Evolutionary conservation across 2,888 invertebrate genomes (phyloP).

Genomic region (Stramonita haemastoma): DNA sequence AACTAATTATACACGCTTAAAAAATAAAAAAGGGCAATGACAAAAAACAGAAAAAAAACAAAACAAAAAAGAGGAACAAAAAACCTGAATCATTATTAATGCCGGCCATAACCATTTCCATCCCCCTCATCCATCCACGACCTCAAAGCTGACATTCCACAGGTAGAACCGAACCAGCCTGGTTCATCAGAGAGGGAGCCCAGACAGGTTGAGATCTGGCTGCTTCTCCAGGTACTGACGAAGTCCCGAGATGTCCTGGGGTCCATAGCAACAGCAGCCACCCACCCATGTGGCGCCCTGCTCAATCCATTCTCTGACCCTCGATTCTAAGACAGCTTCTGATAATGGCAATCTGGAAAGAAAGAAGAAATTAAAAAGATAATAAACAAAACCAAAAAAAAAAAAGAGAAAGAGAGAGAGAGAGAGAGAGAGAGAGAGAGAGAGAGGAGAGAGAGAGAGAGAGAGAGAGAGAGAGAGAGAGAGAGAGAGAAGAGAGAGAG

Average conservation of each 20-base stretch:
- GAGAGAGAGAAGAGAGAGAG: neutral
- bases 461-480: neutral
- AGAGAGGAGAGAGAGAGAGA: neutral
- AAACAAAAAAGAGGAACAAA: too few species aligned
- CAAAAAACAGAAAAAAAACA: too few species aligned
- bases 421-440: neutral
- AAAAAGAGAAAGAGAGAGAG: neutral
- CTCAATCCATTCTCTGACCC: conserved; percentile 88
- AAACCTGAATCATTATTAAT: too few species aligned
- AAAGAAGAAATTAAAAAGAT: neutral
- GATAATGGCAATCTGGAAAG: conserved; percentile 65
- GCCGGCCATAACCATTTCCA: too few species aligned
- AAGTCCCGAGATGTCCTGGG: conserved; percentile 83
- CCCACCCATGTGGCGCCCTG: conserved; percentile 91
- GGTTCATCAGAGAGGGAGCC: neutral
- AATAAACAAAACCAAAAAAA: neutral
- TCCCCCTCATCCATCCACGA: too few species aligned
- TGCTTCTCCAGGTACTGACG: conserved; percentile 38
- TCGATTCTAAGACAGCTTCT: conserved; percentile 81
- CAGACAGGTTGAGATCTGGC: conserved; percentile 15
- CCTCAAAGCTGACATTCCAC: neutral
- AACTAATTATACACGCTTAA: too few species aligned
- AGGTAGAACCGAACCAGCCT: too few species aligned
- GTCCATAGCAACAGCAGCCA: conserved; percentile 93
- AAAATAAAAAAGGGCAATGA: too few species aligned